Evolutionary conservation across 2,113 vertebrate genomes (phyloP), one percentile per base, ranked within the genome.

Genomic region (Scomber colias): DNA sequence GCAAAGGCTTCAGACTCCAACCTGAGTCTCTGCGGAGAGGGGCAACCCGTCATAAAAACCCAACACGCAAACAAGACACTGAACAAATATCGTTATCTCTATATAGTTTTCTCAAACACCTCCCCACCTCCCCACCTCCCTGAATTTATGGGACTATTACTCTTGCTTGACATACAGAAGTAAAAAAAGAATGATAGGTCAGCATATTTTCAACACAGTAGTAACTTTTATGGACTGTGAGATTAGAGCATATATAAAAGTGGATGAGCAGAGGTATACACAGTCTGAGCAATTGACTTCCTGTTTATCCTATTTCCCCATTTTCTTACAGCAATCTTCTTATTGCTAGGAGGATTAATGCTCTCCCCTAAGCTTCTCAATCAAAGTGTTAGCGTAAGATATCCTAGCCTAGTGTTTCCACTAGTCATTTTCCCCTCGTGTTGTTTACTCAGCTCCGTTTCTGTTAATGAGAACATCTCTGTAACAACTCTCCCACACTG

Each of bases 301-400:
- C 69, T 73, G 11, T 73, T 69, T n/a, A 30, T 31, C 11, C 31
- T 48, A 45, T n/a, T 71, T 62, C 30, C 17, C 49, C 15, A 11
- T 79, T 71, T 74, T 57, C 56, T 27, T 60, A 11, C 40, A 67
- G 64, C 84, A 81, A 66, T 63, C 66, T 64, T 74, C 21, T 68
- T 30, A 75, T 80, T 79, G 63, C 77, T 55, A 13, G 53, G 2
- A 49, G 70, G 71, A 72, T 77, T 85, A 72, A 73, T 72, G n/a
- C 48, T 54, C 60, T 81, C 60, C 51, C 71, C n/a, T 71, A 71
- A 87, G 62, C 75, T 17, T 59, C 71, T 81, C 63, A 54, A 51
- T 77, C 17, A 63, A 65, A 21, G 35, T 69, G 27, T 45, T 19
- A 51, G 24, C 48, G 14, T 44, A 60, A 57, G 24, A 61, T 44